Conservation (phyloP, 2,113 vertebrate species). For the Ageneiosus marmoratus region DNA sequence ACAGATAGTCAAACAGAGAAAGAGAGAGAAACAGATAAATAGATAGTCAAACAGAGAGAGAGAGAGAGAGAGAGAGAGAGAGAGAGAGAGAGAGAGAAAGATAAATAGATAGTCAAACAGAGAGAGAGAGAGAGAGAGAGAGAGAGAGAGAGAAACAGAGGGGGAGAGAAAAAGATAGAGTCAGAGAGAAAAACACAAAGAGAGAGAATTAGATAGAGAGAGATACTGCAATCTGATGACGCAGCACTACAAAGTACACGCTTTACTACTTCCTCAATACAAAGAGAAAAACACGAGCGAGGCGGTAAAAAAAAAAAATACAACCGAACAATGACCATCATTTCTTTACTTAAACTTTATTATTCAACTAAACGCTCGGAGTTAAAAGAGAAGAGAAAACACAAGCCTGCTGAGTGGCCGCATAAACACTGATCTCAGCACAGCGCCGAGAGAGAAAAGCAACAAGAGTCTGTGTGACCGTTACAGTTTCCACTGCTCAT, state of each 20-base stretch:
- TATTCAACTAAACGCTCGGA: neutral
- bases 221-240: conserved; percentile 60
- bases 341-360: neutral
- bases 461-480: conserved; percentile 2
- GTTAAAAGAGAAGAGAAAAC: too few relatives aligned
- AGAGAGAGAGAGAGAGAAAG: neutral
- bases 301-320: too few relatives aligned
- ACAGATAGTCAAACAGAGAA: neutral
- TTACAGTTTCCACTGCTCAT: neutral
- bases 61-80: neutral
- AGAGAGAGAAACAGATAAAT: neutral
- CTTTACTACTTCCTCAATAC: conserved; percentile 35
- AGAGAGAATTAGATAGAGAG: neutral
- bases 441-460: neutral
- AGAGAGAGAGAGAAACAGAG: neutral
- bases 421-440: neutral
- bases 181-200: neutral
- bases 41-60: neutral
- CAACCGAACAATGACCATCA: neutral
- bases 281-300: neutral
- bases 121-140: neutral
- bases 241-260: conserved; percentile 64
- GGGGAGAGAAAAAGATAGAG: neutral
- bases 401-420: neutral
- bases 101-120: neutral